These are phyloP conservation scores for Salpingus planirostris DNA, from an alignment of 2,888 invertebrate genomes.

Conservation along the genomic window DNA sequence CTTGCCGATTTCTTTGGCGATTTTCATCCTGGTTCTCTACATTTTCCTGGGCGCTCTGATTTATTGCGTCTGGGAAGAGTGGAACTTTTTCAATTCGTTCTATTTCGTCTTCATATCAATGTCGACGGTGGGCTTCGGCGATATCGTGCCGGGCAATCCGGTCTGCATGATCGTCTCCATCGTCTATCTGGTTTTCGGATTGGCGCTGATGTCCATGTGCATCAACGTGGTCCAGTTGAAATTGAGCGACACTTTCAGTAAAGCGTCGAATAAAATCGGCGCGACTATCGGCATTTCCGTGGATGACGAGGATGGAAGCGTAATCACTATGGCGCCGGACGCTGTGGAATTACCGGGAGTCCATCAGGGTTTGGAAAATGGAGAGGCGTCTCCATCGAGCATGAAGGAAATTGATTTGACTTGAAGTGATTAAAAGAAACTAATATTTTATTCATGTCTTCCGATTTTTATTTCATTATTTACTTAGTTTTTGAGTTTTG, in stretches of 20 bases:
- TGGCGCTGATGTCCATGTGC: conserved; percentile 94
- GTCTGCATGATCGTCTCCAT: conserved; percentile 84
- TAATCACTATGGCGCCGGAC: conserved; percentile 30
- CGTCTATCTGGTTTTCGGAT: conserved; percentile 86
- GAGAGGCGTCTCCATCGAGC: too few relatives aligned
- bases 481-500: too few relatives aligned
- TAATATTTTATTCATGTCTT: too few relatives aligned
- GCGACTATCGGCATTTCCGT: conserved; percentile 74
- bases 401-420: too few relatives aligned
- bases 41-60: conserved; percentile 78
- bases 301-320: conserved; percentile 55
- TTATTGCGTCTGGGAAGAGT: conserved; percentile 69
- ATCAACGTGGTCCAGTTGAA: conserved; percentile 90
- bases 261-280: conserved; percentile 76
- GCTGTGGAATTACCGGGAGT: conserved; percentile 30
- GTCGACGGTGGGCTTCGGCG: conserved; percentile 96
- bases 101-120: conserved; percentile 97
- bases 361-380: conserved; percentile 22
- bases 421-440: too few relatives aligned
- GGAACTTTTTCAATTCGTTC: conserved; percentile 90
- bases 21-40: conserved; percentile 73
- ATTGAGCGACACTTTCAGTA: conserved; percentile 69
- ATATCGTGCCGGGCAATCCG: conserved; percentile 74
- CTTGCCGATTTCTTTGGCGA: conserved; percentile 83
- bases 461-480: too few relatives aligned